These are phyloP conservation scores for Scaptomyza reducta DNA, from an alignment of 2,888 invertebrate genomes.

Conservation along the genomic window DNA sequence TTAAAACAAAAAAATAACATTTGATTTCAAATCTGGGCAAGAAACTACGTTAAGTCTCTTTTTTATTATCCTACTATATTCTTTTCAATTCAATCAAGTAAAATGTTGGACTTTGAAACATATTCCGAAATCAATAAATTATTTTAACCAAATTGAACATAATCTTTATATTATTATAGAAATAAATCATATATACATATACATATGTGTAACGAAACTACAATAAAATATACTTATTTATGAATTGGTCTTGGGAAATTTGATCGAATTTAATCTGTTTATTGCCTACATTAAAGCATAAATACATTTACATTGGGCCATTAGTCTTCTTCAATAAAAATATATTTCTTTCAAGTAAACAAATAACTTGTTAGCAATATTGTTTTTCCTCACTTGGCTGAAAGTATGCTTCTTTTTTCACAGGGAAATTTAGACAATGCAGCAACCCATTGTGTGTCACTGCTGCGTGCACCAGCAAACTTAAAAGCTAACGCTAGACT, in stretches of 20 bases:
- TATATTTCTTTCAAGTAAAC: too few relatives aligned
- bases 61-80: slow-evolving; percentile 38
- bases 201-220: slow-evolving; percentile 48
- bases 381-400: too few relatives aligned
- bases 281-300: too few relatives aligned
- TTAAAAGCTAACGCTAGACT: background rate
- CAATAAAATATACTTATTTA: slow-evolving; percentile 58
- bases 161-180: slow-evolving; percentile 52
- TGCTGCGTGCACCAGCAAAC: background rate
- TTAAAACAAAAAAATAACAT: slow-evolving; percentile 23
- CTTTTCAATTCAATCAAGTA: slow-evolving; percentile 53
- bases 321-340: too few relatives aligned
- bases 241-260: slow-evolving; percentile 32
- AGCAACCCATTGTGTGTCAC: background rate
- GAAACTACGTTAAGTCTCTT: slow-evolving; percentile 65
- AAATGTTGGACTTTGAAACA: slow-evolving; percentile 55
- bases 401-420: background rate
- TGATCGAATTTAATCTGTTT: background rate
- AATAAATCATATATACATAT: slow-evolving; percentile 24
- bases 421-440: slow-evolving; percentile 1
- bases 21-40: slow-evolving; percentile 62
- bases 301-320: too few relatives aligned
- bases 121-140: slow-evolving; percentile 73
- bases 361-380: too few relatives aligned
- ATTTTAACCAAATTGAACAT: slow-evolving; percentile 72